Conservation (phyloP, 1,140 invertebrate genomes). For the Samia ricini region DNA sequence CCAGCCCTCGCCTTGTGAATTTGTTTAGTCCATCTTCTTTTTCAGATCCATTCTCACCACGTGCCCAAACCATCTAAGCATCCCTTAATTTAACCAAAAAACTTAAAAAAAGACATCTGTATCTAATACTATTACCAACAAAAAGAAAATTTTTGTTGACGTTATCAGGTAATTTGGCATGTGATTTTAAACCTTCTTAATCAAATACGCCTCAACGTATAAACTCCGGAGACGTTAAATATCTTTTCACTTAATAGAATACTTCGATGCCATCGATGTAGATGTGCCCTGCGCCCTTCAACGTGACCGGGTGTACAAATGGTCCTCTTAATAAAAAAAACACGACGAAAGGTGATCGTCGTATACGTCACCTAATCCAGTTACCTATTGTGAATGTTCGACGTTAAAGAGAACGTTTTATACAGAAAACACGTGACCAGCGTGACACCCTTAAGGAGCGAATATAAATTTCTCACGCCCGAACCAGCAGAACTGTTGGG, state of each 20-base stretch:
- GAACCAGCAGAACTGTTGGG: too few species aligned
- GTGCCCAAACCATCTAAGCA: too few species aligned
- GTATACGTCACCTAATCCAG: neutral
- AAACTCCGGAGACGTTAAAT: neutral
- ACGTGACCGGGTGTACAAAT: neutral
- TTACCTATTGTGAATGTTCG: neutral
- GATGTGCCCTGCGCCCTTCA: neutral
- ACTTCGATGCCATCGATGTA: neutral
- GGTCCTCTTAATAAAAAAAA: neutral
- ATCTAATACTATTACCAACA: too few species aligned
- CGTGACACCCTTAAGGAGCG: neutral
- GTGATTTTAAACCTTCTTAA: neutral
- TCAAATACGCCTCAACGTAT: neutral
- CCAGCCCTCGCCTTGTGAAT: too few species aligned
- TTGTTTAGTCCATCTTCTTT: too few species aligned
- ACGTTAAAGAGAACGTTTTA: neutral
- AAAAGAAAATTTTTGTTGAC: too few species aligned
- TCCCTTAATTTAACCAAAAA: too few species aligned
- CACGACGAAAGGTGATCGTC: neutral
- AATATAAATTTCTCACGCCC: neutral
- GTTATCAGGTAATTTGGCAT: too few species aligned
- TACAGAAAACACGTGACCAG: neutral
- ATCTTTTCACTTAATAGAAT: neutral
- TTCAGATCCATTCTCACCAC: too few species aligned
- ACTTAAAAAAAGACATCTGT: too few species aligned